Conservation (phyloP, 2,797 vertebrate genomes). For the Dromococcyx pavoninus region DNA sequence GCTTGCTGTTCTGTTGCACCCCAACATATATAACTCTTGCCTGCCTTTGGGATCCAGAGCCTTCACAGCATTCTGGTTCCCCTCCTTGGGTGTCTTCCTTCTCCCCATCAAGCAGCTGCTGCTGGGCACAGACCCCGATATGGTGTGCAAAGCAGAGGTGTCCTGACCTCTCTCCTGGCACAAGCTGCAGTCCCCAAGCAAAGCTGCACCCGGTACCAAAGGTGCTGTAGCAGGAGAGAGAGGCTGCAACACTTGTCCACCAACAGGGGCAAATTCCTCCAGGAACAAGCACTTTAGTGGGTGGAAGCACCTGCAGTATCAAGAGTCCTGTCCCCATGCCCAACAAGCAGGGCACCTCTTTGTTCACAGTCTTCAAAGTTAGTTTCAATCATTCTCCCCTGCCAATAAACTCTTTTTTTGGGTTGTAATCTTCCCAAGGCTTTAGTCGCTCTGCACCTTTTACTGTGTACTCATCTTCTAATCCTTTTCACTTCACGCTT, state of each 20-base stretch:
- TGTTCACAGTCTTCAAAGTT: neutral
- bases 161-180: neutral
- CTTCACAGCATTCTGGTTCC: neutral
- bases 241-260: neutral
- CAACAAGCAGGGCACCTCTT: neutral
- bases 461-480: neutral
- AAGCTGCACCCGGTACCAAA: neutral
- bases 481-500: neutral
- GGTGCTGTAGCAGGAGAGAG: neutral
- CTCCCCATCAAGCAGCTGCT: neutral
- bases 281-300: neutral
- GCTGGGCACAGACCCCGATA: accelerated
- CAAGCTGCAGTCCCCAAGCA: neutral
- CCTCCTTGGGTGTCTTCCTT: neutral
- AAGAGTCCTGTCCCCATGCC: neutral
- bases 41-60: neutral
- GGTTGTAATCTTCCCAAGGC: neutral
- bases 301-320: neutral
- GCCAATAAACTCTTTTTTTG: neutral
- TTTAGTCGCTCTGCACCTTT: neutral
- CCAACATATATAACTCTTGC: accelerated
- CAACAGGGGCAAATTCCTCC: neutral
- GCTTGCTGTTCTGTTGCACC: neutral
- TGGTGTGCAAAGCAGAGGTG: neutral
- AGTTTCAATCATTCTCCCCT: neutral